Conservation (phyloP, 2,797 vertebrate genomes). For the Macrochelys suwanniensis region DNA sequence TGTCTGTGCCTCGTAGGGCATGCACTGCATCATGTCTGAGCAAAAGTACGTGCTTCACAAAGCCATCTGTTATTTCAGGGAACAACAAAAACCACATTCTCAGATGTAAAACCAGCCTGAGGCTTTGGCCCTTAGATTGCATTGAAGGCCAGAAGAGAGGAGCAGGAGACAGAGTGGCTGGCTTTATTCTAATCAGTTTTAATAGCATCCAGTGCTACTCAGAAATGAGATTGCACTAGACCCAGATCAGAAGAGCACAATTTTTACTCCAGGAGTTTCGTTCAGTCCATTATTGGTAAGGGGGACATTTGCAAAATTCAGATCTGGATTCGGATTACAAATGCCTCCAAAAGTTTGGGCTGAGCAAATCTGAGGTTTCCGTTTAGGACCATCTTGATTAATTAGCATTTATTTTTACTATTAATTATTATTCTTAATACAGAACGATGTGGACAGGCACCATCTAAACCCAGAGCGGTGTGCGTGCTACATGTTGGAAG, state of each 20-base stretch:
- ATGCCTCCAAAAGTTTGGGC: not conserved
- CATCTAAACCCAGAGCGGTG: not conserved
- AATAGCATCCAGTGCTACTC: not conserved
- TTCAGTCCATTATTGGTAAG: rapidly evolving
- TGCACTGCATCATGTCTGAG: not conserved
- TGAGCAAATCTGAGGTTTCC: not conserved
- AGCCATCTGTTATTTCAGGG: not conserved
- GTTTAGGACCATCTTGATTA: not conserved
- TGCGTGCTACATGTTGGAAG: rapidly evolving
- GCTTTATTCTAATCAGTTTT: not conserved
- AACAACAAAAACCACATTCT: not conserved
- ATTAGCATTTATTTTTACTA: not conserved
- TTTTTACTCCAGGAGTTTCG: not conserved
- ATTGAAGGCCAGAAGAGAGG: not conserved
- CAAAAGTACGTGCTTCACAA: not conserved
- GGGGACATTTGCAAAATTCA: not conserved
- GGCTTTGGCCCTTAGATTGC: not conserved
- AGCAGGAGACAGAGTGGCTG: conserved; percentile 1
- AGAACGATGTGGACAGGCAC: not conserved
- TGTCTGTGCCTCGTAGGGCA: not conserved
- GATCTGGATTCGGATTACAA: not conserved
- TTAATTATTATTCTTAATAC: not conserved
- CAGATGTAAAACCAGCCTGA: not conserved
- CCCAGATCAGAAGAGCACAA: not conserved
- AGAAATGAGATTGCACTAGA: not conserved